These are phyloP conservation scores for Tipula helvola DNA, from an alignment of 2,888 invertebrate species.

Conservation along the genomic window DNA sequence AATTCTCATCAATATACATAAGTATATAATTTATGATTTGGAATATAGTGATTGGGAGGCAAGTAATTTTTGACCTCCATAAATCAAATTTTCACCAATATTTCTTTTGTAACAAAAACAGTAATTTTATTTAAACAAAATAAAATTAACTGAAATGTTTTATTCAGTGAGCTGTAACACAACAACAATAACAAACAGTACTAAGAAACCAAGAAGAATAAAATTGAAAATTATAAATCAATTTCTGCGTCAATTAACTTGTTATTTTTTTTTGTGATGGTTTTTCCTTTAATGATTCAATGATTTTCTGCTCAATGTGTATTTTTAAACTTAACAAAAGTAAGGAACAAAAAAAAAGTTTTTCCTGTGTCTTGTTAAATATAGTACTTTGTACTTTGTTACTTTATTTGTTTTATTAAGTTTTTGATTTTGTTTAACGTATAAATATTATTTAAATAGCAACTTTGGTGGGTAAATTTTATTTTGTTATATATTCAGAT, in stretches of 20 bases:
- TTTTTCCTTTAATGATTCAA: not conserved
- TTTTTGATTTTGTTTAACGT: not conserved
- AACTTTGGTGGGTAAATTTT: not conserved
- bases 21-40: too few species aligned
- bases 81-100: not conserved
- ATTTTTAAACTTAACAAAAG: not conserved
- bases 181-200: too few species aligned
- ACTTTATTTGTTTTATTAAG: not conserved
- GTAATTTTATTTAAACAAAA: not conserved
- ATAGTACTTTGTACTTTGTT: not conserved
- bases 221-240: not conserved
- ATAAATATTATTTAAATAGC: not conserved
- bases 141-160: not conserved
- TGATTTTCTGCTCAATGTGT: not conserved
- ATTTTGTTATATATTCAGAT: not conserved
- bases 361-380: not conserved
- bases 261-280: not conserved
- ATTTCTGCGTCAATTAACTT: not conserved
- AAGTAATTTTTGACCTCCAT: not conserved
- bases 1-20: too few species aligned
- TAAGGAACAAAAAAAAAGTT: not conserved
- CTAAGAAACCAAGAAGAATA: not conserved
- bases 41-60: too few species aligned
- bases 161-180: not conserved
- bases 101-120: not conserved